A percentile compares a stretch with the other conserved stretches of the same genome.
These are phyloP conservation scores for Drosophila albomicans DNA, from an alignment of 1,140 invertebrate genomes.

Conservation along the genomic window DNA sequence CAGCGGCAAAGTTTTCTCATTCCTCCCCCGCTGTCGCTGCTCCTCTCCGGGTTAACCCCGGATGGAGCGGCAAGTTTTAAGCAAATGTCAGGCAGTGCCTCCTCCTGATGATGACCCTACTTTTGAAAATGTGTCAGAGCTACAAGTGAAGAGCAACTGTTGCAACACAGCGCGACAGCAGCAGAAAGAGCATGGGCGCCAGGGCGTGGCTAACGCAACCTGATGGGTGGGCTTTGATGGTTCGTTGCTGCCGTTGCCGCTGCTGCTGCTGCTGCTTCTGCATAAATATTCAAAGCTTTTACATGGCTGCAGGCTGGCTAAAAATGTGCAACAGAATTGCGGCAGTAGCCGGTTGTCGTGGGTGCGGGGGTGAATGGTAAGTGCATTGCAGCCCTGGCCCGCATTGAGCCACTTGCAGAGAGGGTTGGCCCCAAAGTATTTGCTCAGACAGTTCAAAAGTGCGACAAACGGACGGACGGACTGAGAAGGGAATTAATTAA, in stretches of 20 bases:
- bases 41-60: background rate
- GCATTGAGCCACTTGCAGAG: conserved; percentile 58
- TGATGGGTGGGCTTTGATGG: conserved; percentile 48
- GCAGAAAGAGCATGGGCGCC: conserved; percentile 6
- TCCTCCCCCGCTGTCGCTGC: no score
- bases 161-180: conserved; percentile 51
- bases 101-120: conserved; percentile 76
- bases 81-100: conserved; percentile 69
- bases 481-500: conserved; percentile 38
- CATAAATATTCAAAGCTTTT: conserved; percentile 81
- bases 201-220: conserved; percentile 32
- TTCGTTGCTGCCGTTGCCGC: conserved; percentile 31
- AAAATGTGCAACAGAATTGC: conserved; percentile 74
- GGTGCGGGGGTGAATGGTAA: conserved; percentile 9
- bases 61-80: conserved; percentile 65
- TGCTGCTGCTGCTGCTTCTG: conserved; percentile 49
- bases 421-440: conserved; percentile 44
- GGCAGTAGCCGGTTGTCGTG: conserved; percentile 3
- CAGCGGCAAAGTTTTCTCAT: conserved; percentile 67
- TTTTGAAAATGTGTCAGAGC: conserved; percentile 81
- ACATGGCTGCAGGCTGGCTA: conserved; percentile 80
- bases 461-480: conserved; percentile 30
- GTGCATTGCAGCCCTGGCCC: conserved; percentile 42
- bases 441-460: conserved; percentile 20
- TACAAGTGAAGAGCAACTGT: conserved; percentile 81